Evolutionary conservation across 2,797 vertebrate species (phyloP).

Genomic region (Pseudochromis fuscus): DNA sequence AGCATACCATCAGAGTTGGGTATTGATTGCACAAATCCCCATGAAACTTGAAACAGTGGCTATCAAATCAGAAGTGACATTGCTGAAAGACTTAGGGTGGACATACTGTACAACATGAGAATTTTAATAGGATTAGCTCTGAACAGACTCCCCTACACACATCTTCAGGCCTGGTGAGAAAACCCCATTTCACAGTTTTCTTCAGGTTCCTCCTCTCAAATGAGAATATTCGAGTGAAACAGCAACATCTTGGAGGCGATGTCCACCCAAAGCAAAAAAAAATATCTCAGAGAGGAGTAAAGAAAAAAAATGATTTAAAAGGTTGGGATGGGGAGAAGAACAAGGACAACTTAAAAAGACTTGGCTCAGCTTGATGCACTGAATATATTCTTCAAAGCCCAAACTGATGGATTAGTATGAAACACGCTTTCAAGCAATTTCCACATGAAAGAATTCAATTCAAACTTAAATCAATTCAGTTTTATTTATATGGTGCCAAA

Average conservation of each 20-base stretch:
- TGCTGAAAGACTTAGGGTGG: conserved; percentile 48
- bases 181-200: conserved; percentile 35
- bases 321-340: conserved; percentile 17
- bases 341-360: conserved; percentile 13
- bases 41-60: conserved; percentile 53
- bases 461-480: too few species aligned
- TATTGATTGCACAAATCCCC: conserved; percentile 61
- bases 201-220: conserved; percentile 22
- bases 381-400: conserved; percentile 14
- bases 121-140: conserved; percentile 65
- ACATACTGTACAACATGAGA: conserved; percentile 52
- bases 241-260: conserved; percentile 1
- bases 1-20: conserved; percentile 28
- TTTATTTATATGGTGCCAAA: too few species aligned
- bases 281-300: conserved; percentile 7
- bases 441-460: neutral
- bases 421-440: conserved; percentile 25
- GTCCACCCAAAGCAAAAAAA: conserved; percentile 8
- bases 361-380: conserved; percentile 13
- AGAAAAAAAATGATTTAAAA: conserved; percentile 33
- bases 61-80: conserved; percentile 64
- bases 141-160: conserved; percentile 40
- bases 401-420: conserved; percentile 9
- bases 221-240: conserved; percentile 22
- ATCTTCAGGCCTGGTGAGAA: conserved; percentile 31